These are phyloP conservation scores for Anarrhichthys ocellatus DNA, from an alignment of 2,113 vertebrate species.

Conservation along the genomic window DNA sequence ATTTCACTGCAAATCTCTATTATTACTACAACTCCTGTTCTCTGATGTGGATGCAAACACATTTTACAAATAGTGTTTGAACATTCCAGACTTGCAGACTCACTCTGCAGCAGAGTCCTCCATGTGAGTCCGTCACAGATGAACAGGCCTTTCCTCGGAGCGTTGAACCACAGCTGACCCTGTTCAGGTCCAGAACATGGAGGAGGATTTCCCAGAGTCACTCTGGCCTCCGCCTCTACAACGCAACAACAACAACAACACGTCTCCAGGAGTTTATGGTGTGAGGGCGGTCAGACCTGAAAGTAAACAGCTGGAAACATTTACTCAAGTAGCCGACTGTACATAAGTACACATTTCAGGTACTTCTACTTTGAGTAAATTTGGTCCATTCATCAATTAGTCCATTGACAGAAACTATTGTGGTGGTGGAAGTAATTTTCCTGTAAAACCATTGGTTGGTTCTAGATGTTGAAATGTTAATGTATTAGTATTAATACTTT, in stretches of 20 bases:
- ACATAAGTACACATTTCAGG: not conserved
- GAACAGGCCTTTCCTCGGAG: constrained; percentile 81
- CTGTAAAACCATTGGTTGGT: no score
- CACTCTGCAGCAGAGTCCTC: constrained; percentile 89
- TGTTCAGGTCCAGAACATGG: constrained; percentile 82
- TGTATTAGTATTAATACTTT: no score
- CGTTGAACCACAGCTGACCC: constrained; percentile 90
- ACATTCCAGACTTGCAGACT: constrained; percentile 24
- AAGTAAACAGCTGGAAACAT: not conserved
- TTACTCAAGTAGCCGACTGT: not conserved
- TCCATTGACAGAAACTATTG: no score
- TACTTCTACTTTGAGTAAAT: not conserved
- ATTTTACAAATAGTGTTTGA: no score
- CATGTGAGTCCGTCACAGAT: constrained; percentile 88
- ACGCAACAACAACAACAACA: not conserved
- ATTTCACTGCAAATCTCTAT: no score
- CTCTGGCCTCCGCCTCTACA: constrained; percentile 84
- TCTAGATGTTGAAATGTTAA: no score
- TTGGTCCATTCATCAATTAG: no score
- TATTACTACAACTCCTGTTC: no score
- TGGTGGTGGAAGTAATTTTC: no score
- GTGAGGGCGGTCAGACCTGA: no score
- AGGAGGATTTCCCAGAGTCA: constrained; percentile 85
- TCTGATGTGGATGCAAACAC: not conserved
- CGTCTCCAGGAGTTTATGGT: not conserved